phyloP scores from a whole-genome alignment of 2,888 invertebrate genomes.

The Dorcus parallelipipedus region DNA sequence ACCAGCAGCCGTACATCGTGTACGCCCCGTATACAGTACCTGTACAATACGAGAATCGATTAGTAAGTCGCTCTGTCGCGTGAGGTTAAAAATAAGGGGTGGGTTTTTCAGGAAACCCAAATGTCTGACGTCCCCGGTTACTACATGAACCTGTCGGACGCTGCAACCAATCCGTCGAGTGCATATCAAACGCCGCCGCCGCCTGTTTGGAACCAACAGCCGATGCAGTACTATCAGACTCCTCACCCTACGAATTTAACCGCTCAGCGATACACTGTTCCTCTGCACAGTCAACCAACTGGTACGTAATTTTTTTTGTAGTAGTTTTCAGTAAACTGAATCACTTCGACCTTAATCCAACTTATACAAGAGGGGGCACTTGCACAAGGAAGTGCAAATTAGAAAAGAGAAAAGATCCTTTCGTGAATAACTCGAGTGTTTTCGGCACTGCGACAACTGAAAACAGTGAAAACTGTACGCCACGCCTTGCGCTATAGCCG shows the following conservation, averaged over 20 bases:
- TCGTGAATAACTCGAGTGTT: no score
- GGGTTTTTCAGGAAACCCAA: conserved; percentile 33
- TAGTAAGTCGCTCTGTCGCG: conserved; percentile 31
- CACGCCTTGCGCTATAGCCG: no score
- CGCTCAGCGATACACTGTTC: conserved; percentile 31
- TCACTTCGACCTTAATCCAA: not conserved
- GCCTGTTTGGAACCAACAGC: conserved; percentile 39
- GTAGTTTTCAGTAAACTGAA: not conserved
- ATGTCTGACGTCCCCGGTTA: conserved; percentile 39
- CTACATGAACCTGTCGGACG: conserved; percentile 4
- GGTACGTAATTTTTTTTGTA: not conserved
- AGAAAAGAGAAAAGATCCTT: no score
- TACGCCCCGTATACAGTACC: conserved; percentile 42
- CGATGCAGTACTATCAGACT: conserved; percentile 37
- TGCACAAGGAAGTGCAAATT: no score
- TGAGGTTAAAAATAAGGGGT: no score
- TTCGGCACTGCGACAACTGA: no score
- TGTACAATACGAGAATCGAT: conserved; percentile 40
- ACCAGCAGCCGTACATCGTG: conserved; percentile 42
- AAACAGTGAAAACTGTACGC: no score
- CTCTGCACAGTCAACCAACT: conserved; percentile 28
- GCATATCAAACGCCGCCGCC: conserved; percentile 25
- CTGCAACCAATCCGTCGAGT: conserved; percentile 20
- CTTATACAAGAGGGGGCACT: no score
- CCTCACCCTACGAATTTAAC: conserved; percentile 26